Conservation (phyloP, 2,113 vertebrate genomes). For the Sapayoa aenigma region DNA sequence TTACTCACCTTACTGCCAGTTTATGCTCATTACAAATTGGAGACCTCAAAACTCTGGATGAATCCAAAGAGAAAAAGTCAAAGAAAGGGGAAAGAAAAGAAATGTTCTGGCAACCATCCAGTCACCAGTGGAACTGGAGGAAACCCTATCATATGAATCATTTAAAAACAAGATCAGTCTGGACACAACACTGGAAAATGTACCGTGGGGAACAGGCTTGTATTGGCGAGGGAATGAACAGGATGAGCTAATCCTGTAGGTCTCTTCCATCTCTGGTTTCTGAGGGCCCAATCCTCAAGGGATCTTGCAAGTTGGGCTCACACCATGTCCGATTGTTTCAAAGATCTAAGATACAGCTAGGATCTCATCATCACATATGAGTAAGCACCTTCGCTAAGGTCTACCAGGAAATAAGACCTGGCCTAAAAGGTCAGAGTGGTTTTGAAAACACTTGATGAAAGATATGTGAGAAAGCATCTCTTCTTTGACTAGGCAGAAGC, state of each 20-base stretch:
- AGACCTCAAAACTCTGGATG: conserved; percentile 29
- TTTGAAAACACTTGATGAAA: background rate
- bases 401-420: background rate
- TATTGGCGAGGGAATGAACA: conserved; percentile 49
- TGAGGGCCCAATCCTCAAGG: conserved; percentile 48
- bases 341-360: background rate
- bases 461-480: background rate
- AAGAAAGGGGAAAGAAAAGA: background rate
- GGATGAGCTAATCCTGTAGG: conserved; percentile 62
- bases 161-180: conserved; percentile 60
- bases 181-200: conserved; percentile 68
- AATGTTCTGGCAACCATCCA: conserved; percentile 22
- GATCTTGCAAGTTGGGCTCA: background rate
- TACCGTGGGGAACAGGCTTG: conserved; percentile 56
- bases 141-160: conserved; percentile 67
- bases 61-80: conserved; percentile 32
- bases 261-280: conserved; percentile 57
- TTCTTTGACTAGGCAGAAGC: background rate
- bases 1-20: conserved; percentile 8
- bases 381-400: background rate
- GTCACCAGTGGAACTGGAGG: conserved; percentile 54
- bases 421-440: background rate
- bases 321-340: background rate
- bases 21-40: conserved; percentile 2
- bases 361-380: background rate